A percentile compares a stretch with the other conserved stretches of the same genome.
phyloP scores from a whole-genome alignment of 2,797 vertebrate species.

The Denticeps clupeoides region DNA sequence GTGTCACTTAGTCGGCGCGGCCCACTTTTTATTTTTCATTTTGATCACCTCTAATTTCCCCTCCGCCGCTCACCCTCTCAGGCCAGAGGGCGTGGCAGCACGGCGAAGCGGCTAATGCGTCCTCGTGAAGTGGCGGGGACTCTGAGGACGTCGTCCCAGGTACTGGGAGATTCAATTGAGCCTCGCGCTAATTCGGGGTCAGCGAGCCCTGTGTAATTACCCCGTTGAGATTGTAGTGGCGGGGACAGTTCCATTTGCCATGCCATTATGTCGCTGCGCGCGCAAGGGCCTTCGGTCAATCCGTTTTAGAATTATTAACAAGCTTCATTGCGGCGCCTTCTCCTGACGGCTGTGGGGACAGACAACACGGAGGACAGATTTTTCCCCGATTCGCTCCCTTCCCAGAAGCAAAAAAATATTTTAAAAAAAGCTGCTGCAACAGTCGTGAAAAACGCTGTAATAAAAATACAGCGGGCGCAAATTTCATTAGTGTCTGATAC shows the following conservation, averaged over 20 bases:
- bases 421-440: too few relatives aligned
- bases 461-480: too few relatives aligned
- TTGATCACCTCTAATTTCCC: too few relatives aligned
- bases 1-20: too few relatives aligned
- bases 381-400: slow-evolving; percentile 10
- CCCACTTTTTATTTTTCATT: too few relatives aligned
- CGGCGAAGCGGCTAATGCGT: too few relatives aligned
- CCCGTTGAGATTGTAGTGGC: slow-evolving; percentile 41
- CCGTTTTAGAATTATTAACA: slow-evolving; percentile 52
- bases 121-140: too few relatives aligned
- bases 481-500: slow-evolving; percentile 47
- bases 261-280: slow-evolving; percentile 47
- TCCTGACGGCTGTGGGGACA: slow-evolving; percentile 30
- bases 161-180: slow-evolving; percentile 20
- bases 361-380: slow-evolving; percentile 29
- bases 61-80: too few relatives aligned
- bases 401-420: too few relatives aligned
- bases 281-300: slow-evolving; percentile 43
- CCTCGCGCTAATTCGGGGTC: slow-evolving; percentile 32
- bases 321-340: slow-evolving; percentile 35
- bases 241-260: slow-evolving; percentile 47
- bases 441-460: too few relatives aligned
- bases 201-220: slow-evolving; percentile 42
- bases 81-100: too few relatives aligned
- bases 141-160: slow-evolving; percentile 20